Evolutionary conservation across 2,113 vertebrate species (phyloP), one percentile per base, ranked within the genome.

Genomic region (Gnathonemus longibarbis): DNA sequence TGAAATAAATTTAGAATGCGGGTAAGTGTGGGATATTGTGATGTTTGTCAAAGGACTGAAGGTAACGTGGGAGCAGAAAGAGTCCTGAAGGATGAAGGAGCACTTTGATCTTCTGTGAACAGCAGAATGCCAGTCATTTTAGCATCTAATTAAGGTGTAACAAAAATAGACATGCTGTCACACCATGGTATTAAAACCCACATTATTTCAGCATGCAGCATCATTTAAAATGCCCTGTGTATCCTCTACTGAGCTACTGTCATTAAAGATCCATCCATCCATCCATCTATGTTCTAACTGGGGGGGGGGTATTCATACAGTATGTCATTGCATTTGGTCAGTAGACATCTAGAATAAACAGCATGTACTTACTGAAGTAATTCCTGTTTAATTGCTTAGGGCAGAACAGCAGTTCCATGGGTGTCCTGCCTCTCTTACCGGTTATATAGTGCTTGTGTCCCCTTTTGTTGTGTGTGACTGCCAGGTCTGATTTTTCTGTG

Each of bases 41-140:
- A 35, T 80, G 74, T 80, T 80, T 39, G 1, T 84, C 77, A 83
- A 21, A 83, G 15, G 42, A 46, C 3, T 48, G 83, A 84, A 46
- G 45, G 83, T n/a, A 84, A 24, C 2, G 24, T 84, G 7, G 45
- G 45, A 42, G 77, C 49, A 53, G 53, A 49, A 49, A 19, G 11
- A 27, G 1, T 48, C 15, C 49, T 15, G 24, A 62, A 77, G 66
- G 27, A 89, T 70, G 17, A 13, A 89, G 48, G 8, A 58, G 45
- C 50, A 70, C 88, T 53, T 84, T 89, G 88, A 84, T 89, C 49
- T 27, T 62, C 52, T 84, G 39, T 46, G 19, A 85, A n/a, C 77
- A 85, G 3, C 7, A 53, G 80, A 9, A 74, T 84, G 88, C 49
- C 88, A 53, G 7, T 77, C 70, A 53, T 45, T 89, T 58, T 48